Percentiles rank a stretch among this genome's conserved stretches.
Evolutionary conservation across 2,113 vertebrate genomes (phyloP).

Genomic region (Glaucomys volans): DNA sequence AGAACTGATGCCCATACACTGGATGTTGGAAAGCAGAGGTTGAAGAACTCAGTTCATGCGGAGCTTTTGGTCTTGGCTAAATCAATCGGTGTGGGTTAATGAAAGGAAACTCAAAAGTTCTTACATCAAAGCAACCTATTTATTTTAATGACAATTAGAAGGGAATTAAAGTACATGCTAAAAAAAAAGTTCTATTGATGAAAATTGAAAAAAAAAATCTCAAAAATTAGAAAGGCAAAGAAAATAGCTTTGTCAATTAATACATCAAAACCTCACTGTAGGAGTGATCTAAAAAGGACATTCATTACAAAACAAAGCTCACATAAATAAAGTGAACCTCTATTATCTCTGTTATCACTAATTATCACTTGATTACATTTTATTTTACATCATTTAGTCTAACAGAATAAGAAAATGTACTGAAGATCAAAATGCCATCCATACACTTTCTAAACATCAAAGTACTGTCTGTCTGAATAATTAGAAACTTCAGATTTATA

Average conservation of each 20-base stretch:
- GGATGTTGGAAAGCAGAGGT: background rate
- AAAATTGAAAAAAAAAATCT: constrained; percentile 5
- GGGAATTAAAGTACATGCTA: constrained; percentile 43
- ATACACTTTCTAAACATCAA: background rate
- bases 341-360: constrained; percentile 41
- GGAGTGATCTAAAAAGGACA: background rate
- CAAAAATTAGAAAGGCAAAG: constrained; percentile 32
- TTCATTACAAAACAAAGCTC: background rate
- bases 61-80: constrained; percentile 41
- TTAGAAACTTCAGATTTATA: constrained; percentile 30
- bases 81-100: background rate
- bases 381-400: constrained; percentile 35
- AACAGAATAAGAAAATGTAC: constrained; percentile 33
- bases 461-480: background rate
- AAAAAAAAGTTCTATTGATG: constrained; percentile 39
- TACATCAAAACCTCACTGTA: background rate
- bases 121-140: constrained; percentile 34
- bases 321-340: background rate
- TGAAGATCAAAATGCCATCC: constrained; percentile 45
- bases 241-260: constrained; percentile 24
- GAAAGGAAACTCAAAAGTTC: constrained; percentile 25
- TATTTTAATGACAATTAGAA: constrained; percentile 40
- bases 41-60: constrained; percentile 26
- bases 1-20: background rate
- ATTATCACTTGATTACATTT: constrained; percentile 60